Base-by-base conservation (phyloP, 2,797 vertebrate species). In the Calcarius lapponicus region DNA sequence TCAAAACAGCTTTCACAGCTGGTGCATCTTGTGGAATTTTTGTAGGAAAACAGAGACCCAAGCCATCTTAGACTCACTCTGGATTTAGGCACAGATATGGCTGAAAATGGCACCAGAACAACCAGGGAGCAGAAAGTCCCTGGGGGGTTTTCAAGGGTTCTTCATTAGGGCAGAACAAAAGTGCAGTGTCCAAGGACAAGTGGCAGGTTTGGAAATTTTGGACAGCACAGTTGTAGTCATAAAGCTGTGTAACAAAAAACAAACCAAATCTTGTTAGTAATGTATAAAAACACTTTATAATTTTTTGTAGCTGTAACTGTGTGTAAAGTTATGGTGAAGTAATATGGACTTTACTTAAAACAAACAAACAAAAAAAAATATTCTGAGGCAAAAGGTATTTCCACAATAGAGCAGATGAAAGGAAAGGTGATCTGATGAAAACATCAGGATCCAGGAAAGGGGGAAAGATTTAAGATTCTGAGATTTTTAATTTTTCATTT, bases 401-500 rank as follows among this genome's bases (percentile, higher is more conserved):
- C 29, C 53, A 67, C 0, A 0, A 45, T 21, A n/a, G 11, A 82
- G 22, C 12, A 86, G 45, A 83, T 13, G 10, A 88, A 92, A 90
- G 32, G 31, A 69, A 84, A 88, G 18, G 42, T 56, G 50, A 91
- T 62, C 50, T 43, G 50, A 64, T 58, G 50, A 88, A 87, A 93
- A 80, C 2, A 3, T 45, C 61, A 31, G 13, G 21, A 88, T 83
- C 58, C 45, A 75, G 32, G 42, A 61, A 75, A 79, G 31, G 0
- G 1, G 13, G 26, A 38, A 64, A 36, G 24, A 18, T 32, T 34
- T 70, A 91, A 73, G 42, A 20, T 61, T 45, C 24, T 80, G 51
- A 78, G 54, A 90, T 51, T 81, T 87, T 90, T 45, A 40, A 88
- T 81, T 79, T 43, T 93, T 83, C 40, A 86, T 83, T 83, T 51